phyloP scores from a whole-genome alignment of 2,797 vertebrate genomes.

The Salmo trutta region DNA sequence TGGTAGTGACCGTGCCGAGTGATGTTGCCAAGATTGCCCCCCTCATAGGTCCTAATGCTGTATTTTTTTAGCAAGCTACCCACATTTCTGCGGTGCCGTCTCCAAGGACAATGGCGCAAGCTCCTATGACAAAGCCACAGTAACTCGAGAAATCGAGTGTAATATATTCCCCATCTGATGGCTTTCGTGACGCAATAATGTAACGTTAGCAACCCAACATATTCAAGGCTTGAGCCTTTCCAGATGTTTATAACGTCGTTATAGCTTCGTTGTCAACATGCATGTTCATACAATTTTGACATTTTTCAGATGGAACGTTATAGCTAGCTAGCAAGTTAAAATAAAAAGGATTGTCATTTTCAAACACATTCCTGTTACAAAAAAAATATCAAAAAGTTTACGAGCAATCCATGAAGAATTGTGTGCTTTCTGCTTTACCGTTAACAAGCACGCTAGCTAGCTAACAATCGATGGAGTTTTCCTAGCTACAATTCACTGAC shows the following conservation, averaged over 20 bases:
- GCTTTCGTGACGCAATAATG: slow-evolving; percentile 2
- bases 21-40: neutral
- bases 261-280: neutral
- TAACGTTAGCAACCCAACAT: neutral
- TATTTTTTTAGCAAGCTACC: neutral
- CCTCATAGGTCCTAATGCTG: neutral
- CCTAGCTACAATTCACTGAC: neutral
- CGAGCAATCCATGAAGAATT: neutral
- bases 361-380: neutral
- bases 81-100: neutral
- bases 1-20: too few species aligned
- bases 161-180: neutral
- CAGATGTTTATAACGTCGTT: slow-evolving; percentile 4
- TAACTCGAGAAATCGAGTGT: neutral
- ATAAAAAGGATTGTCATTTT: neutral
- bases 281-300: neutral
- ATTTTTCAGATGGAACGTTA: neutral
- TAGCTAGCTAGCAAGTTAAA: neutral
- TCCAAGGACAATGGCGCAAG: neutral
- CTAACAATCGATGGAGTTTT: neutral
- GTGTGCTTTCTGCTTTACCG: neutral
- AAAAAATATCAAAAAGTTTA: neutral
- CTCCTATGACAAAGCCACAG: slow-evolving; percentile 4
- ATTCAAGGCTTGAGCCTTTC: neutral
- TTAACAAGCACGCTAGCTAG: neutral